Base-by-base conservation (phyloP, 2,797 vertebrate species). In the Pseudomugil tenellus region DNA sequence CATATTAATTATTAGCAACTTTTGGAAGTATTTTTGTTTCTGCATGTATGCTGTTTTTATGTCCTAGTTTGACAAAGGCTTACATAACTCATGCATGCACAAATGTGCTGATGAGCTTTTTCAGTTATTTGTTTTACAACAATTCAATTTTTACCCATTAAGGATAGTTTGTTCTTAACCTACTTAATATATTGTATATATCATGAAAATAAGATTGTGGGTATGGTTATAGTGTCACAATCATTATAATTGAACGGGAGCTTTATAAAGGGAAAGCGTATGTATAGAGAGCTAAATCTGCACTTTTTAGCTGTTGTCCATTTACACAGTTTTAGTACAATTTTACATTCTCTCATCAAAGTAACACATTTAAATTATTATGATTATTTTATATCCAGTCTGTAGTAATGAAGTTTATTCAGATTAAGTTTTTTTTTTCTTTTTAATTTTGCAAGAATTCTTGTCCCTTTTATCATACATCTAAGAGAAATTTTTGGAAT, bases 331-430 rank as follows among this genome's bases (percentile, higher is more conserved):
- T 39, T 16, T 4, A 4, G 11, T 3, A 37, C 35, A 1, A 14
- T 10, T 34, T 34, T 34, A 34, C 32, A 16, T 14, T 39, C 37
- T 39, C 17, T 39, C 37, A 39, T 39, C 17, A 41, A 41, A 41
- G 39, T 41, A 41, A 41, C 16, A 41, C 16, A 1, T 41, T 41
- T 41, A 12, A 35, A 23, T 21, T 12, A 14, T 57, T 52, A 67
- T 81, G 46, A 61, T n/a, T n/a, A n/a, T n/a, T n/a, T n/a, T n/a
- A n/a, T n/a, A n/a, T n/a, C n/a, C n/a, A n/a, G 35, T 76, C 53
- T 74, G 23, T 65, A 61, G n/a, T 53, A 56, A 71, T 63, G 46
- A 52, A 51, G 19, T 62, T 48, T 70, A 35, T 39, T 58, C 74
- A 63, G 17, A 19, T 6, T 16, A 25, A 28, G 16, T 29, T 46